Base-by-base conservation (phyloP, 53 echinoderm and acorn worm genomes). In the Apostichopus leukothele region DNA sequence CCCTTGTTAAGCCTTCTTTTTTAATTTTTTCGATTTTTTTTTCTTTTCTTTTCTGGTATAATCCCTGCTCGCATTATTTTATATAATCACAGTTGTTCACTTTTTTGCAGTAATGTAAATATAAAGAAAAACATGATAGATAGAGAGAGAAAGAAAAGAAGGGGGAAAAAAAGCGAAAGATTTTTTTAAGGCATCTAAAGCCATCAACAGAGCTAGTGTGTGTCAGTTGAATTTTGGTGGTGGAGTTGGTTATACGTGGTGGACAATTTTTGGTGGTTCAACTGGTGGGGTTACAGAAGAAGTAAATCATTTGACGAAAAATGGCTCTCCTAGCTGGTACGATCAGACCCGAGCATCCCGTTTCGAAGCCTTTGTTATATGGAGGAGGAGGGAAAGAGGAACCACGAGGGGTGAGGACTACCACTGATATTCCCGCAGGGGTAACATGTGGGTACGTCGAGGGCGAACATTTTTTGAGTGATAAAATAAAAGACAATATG, bases 1-100 rank as follows among this genome's bases (percentile, higher is more conserved):
- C 67, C 50, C 66, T 67, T 39, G 66, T 55, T 52, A 53, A 53
- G 23, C 57, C 20, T 52, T 53, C 57, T 23, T 50, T 85, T 85
- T 60, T 67, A 67, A 18, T 85, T 67, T 18, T 85, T 85, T 50
- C 25, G 25, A 50, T 63, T 67, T 21, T 50, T 50, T 85, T 60
- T 51, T 85, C 50, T 67, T 63, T 53, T 4, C 59, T 83, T 11
- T 76, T 51, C 52, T 52, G 77, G 77, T 76, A 68, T 85, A 85
- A 85, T 66, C 85, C 85, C 22, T 85, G 50, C 66, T 85, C 85
- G 61, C 67, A 85, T 66, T 66, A 85, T 85, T 85, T 85, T 85
- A 85, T 85, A 60, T 85, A 85, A 85, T 85, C 85, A 85, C 85
- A 85, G 85, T 85, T 67, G 85, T 67, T 85, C 85, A 85, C 85